These are phyloP conservation scores for Orchesella cincta DNA, from an alignment of 1,140 invertebrate species.

Conservation along the genomic window DNA sequence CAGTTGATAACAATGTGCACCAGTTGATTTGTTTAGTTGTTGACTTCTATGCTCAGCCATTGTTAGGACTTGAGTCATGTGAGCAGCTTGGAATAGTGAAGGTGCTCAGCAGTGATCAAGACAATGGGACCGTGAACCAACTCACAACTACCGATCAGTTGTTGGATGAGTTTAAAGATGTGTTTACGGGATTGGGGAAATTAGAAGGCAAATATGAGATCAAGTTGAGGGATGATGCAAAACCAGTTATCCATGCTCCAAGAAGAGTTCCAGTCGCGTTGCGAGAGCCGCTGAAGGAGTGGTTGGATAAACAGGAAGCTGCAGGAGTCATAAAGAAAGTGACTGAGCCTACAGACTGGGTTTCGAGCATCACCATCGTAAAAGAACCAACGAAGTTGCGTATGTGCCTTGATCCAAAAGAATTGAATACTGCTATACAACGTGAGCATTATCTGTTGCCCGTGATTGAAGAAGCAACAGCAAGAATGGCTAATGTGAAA, in stretches of 20 bases:
- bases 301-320: conserved; percentile 51
- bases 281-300: conserved; percentile 37
- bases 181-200: conserved; percentile 34
- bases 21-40: not conserved
- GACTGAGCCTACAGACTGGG: conserved; percentile 54
- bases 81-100: conserved; percentile 32
- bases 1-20: not conserved
- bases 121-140: not conserved
- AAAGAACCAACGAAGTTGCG: conserved; percentile 54
- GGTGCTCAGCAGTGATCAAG: conserved; percentile 32
- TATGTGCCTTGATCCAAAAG: conserved; percentile 58
- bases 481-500: conserved; percentile 54
- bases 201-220: conserved; percentile 32
- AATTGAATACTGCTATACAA: conserved; percentile 59
- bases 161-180: conserved; percentile 14
- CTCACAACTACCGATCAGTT: not conserved
- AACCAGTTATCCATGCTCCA: conserved; percentile 44
- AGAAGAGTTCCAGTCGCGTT: conserved; percentile 53
- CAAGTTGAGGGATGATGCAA: not conserved
- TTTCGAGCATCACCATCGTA: conserved; percentile 54
- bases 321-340: conserved; percentile 47
- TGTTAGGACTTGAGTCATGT: conserved; percentile 15
- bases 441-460: conserved; percentile 56
- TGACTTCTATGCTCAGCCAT: not conserved
- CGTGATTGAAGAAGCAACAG: conserved; percentile 56